Base-by-base conservation (phyloP, 2,888 invertebrate species). In the Steinernema carpocapsae region DNA sequence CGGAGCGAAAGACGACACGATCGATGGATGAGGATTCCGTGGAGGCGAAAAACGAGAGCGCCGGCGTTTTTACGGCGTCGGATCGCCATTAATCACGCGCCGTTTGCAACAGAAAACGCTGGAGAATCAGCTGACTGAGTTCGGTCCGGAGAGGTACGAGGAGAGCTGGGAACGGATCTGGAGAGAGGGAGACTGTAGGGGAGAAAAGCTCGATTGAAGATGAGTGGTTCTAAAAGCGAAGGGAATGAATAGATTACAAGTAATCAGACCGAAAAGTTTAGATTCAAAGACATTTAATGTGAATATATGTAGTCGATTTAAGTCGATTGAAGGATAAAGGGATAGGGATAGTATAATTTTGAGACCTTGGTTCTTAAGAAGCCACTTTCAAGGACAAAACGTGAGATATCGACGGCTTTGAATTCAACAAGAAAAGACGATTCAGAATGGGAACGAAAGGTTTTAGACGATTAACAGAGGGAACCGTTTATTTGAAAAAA, bases 31-130 rank as follows among this genome's bases (percentile, higher is more conserved):
- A 48, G 17, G 17, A 48, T 48, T 48, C 48, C 37, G 37, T 6
- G 37, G 37, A 19, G 64, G 1, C 29, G 64, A 64, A 64, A 64
- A 64, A 64, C 32, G 32, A 48, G 37, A 64, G 64, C 64, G 37
- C 37, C 37, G 64, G 64, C 24, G 64, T 64, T 64, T 32, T 64
- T 64, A 12, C 10, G 64, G 26, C 17, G 24, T 29, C 64, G 56
- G 22, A 19, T 56, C 56, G 64, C 64, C 64, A 64, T 64, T n/a
- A 64, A 64, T 64, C 64, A 64, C 64, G 32, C 37, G 64, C 10
- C 32, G 56, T 29, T 64, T 64, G 64, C 64, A 64, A 64, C 64
- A 64, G 64, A 56, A 51, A 56, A 56, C 56, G 64, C 64, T 24
- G 32, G 17, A 22, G 64, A 64, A 48, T 64, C 64, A 64, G 64